phyloP scores from a whole-genome alignment of 2,888 invertebrate species.

The Ochlodes sylvanus region DNA sequence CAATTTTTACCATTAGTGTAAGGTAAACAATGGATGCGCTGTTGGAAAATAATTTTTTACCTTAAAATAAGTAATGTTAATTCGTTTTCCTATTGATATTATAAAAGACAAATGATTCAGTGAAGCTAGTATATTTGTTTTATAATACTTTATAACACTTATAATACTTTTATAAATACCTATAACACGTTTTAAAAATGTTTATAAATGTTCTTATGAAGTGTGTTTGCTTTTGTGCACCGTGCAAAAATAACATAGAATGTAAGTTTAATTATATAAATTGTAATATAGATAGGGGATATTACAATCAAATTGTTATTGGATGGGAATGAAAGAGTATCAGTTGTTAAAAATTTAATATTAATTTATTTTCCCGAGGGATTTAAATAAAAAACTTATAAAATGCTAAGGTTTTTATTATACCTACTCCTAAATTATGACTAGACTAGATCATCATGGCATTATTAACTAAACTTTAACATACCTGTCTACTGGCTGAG shows the following conservation, averaged over 20 bases:
- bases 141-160: no score
- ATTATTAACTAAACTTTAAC: no score
- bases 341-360: background rate
- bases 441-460: constrained; percentile 5
- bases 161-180: no score
- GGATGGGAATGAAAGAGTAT: background rate
- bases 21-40: no score
- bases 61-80: no score
- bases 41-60: no score
- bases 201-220: background rate
- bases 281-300: background rate
- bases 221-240: background rate
- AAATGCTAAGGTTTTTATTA: constrained; percentile 8
- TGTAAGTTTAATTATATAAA: background rate
- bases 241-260: background rate
- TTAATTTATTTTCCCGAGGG: constrained; percentile 1
- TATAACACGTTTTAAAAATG: background rate
- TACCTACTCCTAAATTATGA: constrained; percentile 17
- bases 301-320: constrained; percentile 3
- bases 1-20: no score
- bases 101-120: no score
- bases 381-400: constrained; percentile 19
- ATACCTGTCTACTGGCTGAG: no score
- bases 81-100: no score
- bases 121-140: no score